phyloP scores from a whole-genome alignment of 2,888 invertebrate genomes.

The Linnaemya tessellans region DNA sequence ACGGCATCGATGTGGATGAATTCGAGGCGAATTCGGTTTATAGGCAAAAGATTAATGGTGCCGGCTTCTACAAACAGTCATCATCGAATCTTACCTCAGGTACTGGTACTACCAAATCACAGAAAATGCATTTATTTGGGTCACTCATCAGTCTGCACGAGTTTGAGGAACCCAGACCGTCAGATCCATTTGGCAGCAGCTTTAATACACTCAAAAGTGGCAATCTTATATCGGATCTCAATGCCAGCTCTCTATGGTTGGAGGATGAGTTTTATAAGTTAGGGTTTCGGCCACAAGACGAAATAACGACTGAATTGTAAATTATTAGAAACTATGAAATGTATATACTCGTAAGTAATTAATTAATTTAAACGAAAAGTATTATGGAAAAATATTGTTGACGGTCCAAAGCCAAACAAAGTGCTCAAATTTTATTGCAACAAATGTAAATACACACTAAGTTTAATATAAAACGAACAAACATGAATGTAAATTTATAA shows the following conservation, averaged over 20 bases:
- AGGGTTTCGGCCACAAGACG: conserved; percentile 93
- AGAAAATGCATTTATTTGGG: conserved; percentile 82
- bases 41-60: conserved; percentile 63
- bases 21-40: conserved; percentile 73
- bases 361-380: conserved; percentile 55
- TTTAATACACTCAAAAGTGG: conserved; percentile 84
- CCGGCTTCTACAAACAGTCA: conserved; percentile 73
- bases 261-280: conserved; percentile 93
- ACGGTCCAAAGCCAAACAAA: conserved; percentile 62
- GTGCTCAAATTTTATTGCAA: conserved; percentile 67
- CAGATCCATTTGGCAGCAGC: conserved; percentile 85
- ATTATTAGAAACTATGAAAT: conserved; percentile 53
- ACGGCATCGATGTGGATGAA: conserved; percentile 63
- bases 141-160: conserved; percentile 83
- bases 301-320: conserved; percentile 93
- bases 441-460: conserved; percentile 56
- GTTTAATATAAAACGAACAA: conserved; percentile 36
- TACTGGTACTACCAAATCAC: conserved; percentile 75
- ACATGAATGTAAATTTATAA: conserved; percentile 10
- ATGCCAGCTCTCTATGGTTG: conserved; percentile 86
- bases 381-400: conserved; percentile 61
- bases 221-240: conserved; percentile 83
- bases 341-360: conserved; percentile 17
- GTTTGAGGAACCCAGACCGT: conserved; percentile 83
- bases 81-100: conserved; percentile 72